Evolutionary conservation across 1,140 invertebrate species (phyloP).

Genomic region (Neotoxoptera formosana): DNA sequence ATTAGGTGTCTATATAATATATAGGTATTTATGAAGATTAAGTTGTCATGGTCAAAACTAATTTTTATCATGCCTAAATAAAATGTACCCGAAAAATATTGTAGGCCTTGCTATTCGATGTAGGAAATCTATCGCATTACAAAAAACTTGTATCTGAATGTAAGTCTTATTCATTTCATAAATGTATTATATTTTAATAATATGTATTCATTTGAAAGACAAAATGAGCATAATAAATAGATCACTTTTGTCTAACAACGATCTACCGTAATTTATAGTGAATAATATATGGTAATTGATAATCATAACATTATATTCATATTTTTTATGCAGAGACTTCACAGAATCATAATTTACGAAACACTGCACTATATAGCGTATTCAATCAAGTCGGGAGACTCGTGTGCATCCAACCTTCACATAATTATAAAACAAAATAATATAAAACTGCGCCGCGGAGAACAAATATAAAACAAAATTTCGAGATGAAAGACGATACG

Average conservation of each 20-base stretch:
- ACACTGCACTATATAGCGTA: too few species aligned
- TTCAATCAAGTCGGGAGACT: not conserved
- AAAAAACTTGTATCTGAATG: not conserved
- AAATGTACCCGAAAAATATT: not conserved
- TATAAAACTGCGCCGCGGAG: not conserved
- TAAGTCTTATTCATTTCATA: not conserved
- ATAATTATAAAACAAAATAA: not conserved
- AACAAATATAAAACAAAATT: not conserved
- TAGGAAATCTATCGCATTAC: not conserved
- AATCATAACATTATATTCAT: not conserved
- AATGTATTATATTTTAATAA: not conserved
- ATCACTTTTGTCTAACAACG: not conserved
- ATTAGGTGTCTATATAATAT: too few species aligned
- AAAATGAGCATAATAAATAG: not conserved
- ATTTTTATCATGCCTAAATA: not conserved
- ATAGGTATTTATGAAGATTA: too few species aligned
- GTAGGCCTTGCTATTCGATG: not conserved
- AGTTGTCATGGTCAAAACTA: too few species aligned
- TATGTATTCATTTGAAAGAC: not conserved
- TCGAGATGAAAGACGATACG: not conserved
- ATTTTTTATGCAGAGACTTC: not conserved
- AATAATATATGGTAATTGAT: not conserved
- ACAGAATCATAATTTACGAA: not conserved
- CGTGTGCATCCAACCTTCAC: constrained; percentile 21
- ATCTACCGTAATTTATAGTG: not conserved